Conservation (phyloP, 2,888 invertebrate genomes). For the Nezara viridula region DNA sequence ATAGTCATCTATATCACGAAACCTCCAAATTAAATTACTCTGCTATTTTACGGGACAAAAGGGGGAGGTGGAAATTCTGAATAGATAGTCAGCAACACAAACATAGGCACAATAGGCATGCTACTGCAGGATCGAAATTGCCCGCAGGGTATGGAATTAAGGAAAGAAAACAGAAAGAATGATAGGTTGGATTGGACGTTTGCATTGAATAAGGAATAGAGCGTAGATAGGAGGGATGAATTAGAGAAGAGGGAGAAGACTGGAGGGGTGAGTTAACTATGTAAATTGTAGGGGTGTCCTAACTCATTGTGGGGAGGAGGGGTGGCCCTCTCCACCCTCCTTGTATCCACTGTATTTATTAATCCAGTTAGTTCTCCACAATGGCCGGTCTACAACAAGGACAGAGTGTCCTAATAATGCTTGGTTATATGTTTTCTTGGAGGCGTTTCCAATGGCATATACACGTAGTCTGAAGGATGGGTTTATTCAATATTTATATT, state of each 20-base stretch:
- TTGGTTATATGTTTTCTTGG: not conserved
- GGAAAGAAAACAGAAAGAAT: not conserved
- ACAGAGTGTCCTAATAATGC: too few relatives aligned
- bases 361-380: not conserved
- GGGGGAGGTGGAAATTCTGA: not conserved
- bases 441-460: not conserved
- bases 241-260: not conserved
- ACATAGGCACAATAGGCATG: not conserved
- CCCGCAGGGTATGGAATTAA: not conserved
- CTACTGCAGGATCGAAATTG: not conserved
- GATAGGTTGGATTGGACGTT: not conserved
- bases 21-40: slow-evolving; percentile 1
- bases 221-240: not conserved
- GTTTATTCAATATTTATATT: too few relatives aligned
- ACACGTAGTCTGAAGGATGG: too few relatives aligned
- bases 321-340: too few relatives aligned
- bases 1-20: not conserved
- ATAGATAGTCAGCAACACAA: not conserved
- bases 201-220: slow-evolving; percentile 1
- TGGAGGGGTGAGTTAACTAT: not conserved
- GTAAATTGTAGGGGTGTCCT: not conserved
- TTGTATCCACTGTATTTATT: slow-evolving; percentile 16
- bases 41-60: not conserved
- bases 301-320: not conserved
- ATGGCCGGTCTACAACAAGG: not conserved